Base-by-base conservation (phyloP, 2,797 vertebrate genomes). In the Brachymystax lenok region DNA sequence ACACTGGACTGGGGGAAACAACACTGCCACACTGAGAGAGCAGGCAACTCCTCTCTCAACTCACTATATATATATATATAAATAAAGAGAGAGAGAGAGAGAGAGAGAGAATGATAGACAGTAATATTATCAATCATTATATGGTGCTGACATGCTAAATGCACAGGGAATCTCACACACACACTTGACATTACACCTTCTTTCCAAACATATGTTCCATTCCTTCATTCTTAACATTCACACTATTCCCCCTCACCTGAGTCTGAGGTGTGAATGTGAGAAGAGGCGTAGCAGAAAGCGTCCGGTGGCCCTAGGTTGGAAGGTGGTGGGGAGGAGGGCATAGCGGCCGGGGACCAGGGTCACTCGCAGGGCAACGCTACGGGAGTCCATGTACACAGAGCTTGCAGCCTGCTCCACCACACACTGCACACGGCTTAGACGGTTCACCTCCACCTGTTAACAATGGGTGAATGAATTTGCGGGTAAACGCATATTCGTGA, bases 351-450 rank as follows among this genome's bases (percentile, higher is more conserved):
- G 82, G 0, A 75, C 50, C 75, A 96, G 81, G 0, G 88, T 88
- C 3, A 84, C 86, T 6, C 93, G 92, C 70, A 96, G 87, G 0
- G 95, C 91, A 52, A 96, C 92, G 0, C 95, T 96, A 24, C 95
- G 95, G 8, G 95, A 95, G 88, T 96, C 94, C 88, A 95, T 95
- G 91, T 96, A 96, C 27, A 95, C 84, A 0, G 95, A 95, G 84
- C 95, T 95, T 74, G 93, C 94, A 0, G 90, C 92, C 86, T 93
- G 94, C 79, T 93, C 90, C 73, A 74, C 90, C 72, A 95, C 83
- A 5, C 88, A 79, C 81, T 94, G 95, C 77, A 95, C 92, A 21
- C 95, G 92, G 84, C 88, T 92, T 76, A 80, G 69, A 56, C 95
- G 94, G 87, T 96, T 96, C 83, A 90, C 89, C 91, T 96, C 95